Evolutionary conservation across 2,797 vertebrate species (phyloP).

Genomic region (Pipistrellus kuhlii): DNA sequence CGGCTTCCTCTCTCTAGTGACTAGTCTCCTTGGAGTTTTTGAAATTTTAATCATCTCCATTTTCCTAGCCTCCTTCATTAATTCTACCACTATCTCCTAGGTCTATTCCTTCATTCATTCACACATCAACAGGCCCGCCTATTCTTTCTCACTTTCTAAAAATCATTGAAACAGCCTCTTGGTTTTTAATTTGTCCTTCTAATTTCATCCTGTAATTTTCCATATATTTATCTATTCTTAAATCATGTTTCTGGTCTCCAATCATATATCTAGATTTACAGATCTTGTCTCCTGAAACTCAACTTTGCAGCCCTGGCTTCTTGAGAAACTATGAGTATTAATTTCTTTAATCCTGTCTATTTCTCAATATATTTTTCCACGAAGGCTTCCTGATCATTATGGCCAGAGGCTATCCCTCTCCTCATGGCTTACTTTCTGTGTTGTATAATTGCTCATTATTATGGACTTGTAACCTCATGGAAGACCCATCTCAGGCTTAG

Average conservation of each 20-base stretch:
- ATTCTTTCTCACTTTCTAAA: not conserved
- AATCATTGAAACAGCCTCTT: not conserved
- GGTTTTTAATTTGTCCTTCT: constrained; percentile 10
- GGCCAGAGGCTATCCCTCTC: not conserved
- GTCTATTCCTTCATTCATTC: not conserved
- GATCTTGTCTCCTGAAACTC: not conserved
- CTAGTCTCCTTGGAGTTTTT: not conserved
- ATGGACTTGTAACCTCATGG: not conserved
- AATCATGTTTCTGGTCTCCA: constrained; percentile 5
- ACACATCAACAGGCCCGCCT: not conserved
- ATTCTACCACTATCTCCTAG: not conserved
- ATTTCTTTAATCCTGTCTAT: not conserved
- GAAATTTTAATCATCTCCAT: not conserved
- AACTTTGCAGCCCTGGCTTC: not conserved
- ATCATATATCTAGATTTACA: not conserved
- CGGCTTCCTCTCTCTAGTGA: no score
- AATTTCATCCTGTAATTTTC: not conserved
- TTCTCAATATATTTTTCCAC: not conserved
- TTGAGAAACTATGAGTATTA: not conserved
- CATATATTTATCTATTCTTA: not conserved
- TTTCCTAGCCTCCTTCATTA: not conserved
- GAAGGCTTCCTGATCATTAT: not conserved
- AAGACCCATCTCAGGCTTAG: not conserved
- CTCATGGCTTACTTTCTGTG: not conserved
- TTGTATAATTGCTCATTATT: constrained; percentile 9